Percentiles rank a stretch among this genome's conserved stretches.
These are phyloP conservation scores for Dipodomys spectabilis DNA, from an alignment of 2,113 vertebrate species.

Conservation along the genomic window DNA sequence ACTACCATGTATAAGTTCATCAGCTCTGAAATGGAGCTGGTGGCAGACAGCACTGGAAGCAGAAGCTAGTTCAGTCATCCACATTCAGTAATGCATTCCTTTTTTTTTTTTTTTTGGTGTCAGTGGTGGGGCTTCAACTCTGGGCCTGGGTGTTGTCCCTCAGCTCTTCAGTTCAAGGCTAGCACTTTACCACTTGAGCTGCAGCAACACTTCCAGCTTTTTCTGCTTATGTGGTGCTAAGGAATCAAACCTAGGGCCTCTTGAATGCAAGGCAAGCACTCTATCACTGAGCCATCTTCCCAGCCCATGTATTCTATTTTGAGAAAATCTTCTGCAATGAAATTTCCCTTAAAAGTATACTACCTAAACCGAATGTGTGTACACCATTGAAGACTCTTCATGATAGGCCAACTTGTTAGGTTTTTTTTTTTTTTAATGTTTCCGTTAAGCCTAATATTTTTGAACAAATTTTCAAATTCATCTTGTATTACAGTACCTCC, in stretches of 20 bases:
- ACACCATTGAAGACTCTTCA: background rate
- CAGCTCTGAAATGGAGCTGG: background rate
- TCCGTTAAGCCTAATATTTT: background rate
- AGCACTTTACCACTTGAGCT: too few species aligned
- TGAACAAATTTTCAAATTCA: background rate
- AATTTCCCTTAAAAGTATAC: background rate
- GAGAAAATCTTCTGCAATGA: background rate
- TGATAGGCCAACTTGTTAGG: background rate
- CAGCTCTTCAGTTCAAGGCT: too few species aligned
- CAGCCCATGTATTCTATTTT: background rate
- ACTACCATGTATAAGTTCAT: background rate
- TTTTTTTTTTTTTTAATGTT: background rate
- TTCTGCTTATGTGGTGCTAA: too few species aligned
- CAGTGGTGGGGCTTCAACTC: too few species aligned
- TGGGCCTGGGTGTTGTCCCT: too few species aligned
- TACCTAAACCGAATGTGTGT: background rate
- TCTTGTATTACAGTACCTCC: background rate
- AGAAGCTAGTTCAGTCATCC: background rate
- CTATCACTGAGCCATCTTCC: too few species aligned
- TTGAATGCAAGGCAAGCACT: too few species aligned
- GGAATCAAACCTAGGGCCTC: too few species aligned
- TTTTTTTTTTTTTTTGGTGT: too few species aligned
- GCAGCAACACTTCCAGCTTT: too few species aligned
- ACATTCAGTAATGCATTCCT: background rate
- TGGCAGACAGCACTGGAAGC: background rate